A percentile compares a stretch with the other conserved stretches of the same genome.
Conservation (phyloP, 2,797 vertebrate genomes). For the Coregonus ussuriensis region DNA sequence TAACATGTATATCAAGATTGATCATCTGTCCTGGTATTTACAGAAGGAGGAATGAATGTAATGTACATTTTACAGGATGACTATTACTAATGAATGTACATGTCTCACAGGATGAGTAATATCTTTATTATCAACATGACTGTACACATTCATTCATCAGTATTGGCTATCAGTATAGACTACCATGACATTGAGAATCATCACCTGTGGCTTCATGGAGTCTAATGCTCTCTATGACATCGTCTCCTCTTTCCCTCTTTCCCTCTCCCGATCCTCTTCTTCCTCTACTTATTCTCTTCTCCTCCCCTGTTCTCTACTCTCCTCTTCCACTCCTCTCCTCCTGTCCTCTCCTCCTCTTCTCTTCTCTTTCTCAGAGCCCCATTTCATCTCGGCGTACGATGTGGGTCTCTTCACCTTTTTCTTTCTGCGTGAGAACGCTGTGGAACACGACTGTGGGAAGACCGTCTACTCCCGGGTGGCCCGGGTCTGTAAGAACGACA, state of each 20-base stretch:
- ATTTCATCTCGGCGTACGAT: slow-evolving; percentile 96
- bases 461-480: slow-evolving; percentile 95
- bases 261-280: slow-evolving; percentile 18
- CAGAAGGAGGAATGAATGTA: background rate
- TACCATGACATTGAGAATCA: background rate
- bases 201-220: background rate
- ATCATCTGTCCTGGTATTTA: background rate
- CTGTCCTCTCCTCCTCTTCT: background rate
- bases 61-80: background rate
- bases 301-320: slow-evolving; percentile 11
- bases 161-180: too few species aligned
- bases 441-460: slow-evolving; percentile 96
- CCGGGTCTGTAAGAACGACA: slow-evolving; percentile 95
- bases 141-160: background rate
- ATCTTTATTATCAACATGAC: background rate
- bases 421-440: slow-evolving; percentile 94
- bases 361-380: slow-evolving; percentile 81
- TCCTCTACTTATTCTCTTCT: slow-evolving; percentile 24
- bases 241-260: background rate
- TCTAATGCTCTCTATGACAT: background rate
- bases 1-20: background rate
- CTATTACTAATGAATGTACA: background rate
- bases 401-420: slow-evolving; percentile 96
- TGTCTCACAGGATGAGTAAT: background rate
- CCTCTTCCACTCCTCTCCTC: slow-evolving; percentile 25